Percentiles rank a stretch among this genome's conserved stretches.
Evolutionary conservation across 2,113 vertebrate species (phyloP).

Genomic region (Grammomys dolichurus): DNA sequence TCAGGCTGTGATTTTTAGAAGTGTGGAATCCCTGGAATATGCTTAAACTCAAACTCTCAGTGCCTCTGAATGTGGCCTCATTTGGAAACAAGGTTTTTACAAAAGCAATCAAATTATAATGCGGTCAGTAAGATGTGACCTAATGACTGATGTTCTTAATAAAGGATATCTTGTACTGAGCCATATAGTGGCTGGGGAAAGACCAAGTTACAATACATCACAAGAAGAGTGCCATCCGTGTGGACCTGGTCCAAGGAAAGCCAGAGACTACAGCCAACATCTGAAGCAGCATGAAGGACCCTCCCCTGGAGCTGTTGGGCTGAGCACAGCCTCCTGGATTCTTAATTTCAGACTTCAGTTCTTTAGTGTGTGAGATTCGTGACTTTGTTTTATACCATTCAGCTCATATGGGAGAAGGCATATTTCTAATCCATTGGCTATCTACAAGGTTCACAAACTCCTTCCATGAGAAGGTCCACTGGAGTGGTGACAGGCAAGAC

Average conservation of each 20-base stretch:
- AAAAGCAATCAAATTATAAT: background rate
- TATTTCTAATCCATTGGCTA: background rate
- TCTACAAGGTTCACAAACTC: background rate
- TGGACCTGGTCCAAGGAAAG: background rate
- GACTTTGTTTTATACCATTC: background rate
- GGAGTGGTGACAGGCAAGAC: background rate
- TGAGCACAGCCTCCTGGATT: background rate
- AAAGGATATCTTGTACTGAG: background rate
- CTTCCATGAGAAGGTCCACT: background rate
- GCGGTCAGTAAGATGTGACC: background rate
- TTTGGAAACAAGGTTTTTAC: background rate
- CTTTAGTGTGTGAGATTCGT: background rate
- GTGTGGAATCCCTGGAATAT: rapidly evolving
- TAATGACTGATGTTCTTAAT: background rate
- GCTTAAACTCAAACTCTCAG: rapidly evolving
- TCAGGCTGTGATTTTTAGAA: background rate
- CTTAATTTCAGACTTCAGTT: background rate
- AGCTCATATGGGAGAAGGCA: background rate
- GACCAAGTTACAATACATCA: background rate
- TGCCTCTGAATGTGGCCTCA: background rate
- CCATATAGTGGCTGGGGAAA: background rate
- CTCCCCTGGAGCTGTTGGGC: background rate
- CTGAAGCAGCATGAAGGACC: rapidly evolving
- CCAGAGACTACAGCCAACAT: rapidly evolving
- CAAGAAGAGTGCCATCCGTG: too few species aligned